Base-by-base conservation (phyloP, 2,797 vertebrate species). In the Pogoniulus pusillus region DNA sequence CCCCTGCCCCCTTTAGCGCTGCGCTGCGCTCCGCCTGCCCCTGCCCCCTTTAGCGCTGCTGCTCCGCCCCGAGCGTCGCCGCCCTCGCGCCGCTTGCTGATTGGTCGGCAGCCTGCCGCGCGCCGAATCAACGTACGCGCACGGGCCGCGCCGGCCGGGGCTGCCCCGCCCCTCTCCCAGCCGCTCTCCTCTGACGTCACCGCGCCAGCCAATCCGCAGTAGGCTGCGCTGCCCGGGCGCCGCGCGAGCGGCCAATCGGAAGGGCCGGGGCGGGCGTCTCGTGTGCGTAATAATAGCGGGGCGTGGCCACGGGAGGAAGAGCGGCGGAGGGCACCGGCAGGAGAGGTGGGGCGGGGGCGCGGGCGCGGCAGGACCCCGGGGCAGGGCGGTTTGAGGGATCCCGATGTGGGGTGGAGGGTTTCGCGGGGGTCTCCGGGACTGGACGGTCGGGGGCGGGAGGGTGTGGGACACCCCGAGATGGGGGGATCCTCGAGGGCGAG, bases 221-320 rank as follows among this genome's bases (percentile, higher is more conserved):
- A 3, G n/a, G 10, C 39, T 11, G 3, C 16, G 1, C 4, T 1
- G 5, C 0, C 3, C 24, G 1, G 9, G 16, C 13, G n/a, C 29
- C 17, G 63, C 5, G 4, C 41, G 7, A 47, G 41, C 3, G 39
- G 24, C 93, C 84, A 92, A 92, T 88, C 8, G 37, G 59, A 8
- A 29, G 34, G 10, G 22, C 16, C 2, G 72, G 17, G n/a, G 41
- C 49, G 7, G 30, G 27, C 2, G 7, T 4, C 5, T 32, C 0
- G 1, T 92, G 92, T 94, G 20, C 84, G 88, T 94, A 94, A 90
- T 82, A 92, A 75, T 79, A 68, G 84, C 4, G 80, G 59, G 93
- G 93, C 59, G 84, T 20, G 84, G 81, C 22, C 34, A 37, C 63
- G 43, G 9, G 34, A 57, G 87, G 81, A 72, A 90, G 71, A 8